These are phyloP conservation scores for Pipistrellus kuhlii DNA, from an alignment of 2,797 vertebrate species.

Conservation along the genomic window DNA sequence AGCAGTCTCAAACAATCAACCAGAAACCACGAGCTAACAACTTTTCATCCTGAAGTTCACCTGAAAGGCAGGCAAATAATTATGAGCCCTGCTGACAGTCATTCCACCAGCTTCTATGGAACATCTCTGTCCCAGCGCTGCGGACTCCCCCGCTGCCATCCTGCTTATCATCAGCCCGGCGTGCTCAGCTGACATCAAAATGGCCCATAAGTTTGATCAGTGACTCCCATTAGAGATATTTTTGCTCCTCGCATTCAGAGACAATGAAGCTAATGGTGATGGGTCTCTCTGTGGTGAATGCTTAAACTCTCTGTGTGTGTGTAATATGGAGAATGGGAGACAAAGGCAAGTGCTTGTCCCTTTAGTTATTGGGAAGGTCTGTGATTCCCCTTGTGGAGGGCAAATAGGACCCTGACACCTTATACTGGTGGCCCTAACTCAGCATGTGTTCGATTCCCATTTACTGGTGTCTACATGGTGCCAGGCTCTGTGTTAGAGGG, in stretches of 20 bases:
- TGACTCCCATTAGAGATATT: constrained; percentile 82
- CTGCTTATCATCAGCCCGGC: constrained; percentile 73
- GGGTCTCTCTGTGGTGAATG: constrained; percentile 64
- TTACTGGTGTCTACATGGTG: not conserved
- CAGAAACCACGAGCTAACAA: constrained; percentile 65
- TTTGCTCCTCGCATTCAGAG: constrained; percentile 76
- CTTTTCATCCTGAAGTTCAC: constrained; percentile 80
- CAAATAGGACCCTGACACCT: not conserved
- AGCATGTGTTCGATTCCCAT: not conserved
- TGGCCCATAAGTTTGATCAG: constrained; percentile 83
- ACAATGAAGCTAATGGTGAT: constrained; percentile 80
- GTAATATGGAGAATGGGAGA: not conserved
- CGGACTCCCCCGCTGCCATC: constrained; percentile 23
- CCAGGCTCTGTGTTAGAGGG: not conserved
- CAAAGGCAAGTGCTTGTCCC: constrained; percentile 2
- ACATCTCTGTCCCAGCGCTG: constrained; percentile 33
- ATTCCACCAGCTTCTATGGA: constrained; percentile 31
- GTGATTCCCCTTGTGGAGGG: not conserved
- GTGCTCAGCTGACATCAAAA: constrained; percentile 78
- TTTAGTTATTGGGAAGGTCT: constrained; percentile 26
- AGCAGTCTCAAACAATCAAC: constrained; percentile 67
- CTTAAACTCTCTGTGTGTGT: constrained; percentile 20
- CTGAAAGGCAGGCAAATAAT: constrained; percentile 82
- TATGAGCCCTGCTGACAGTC: constrained; percentile 71
- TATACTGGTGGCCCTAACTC: not conserved